Evolutionary conservation across 1,140 invertebrate genomes (phyloP).

Genomic region (Saccostrea glomerata): DNA sequence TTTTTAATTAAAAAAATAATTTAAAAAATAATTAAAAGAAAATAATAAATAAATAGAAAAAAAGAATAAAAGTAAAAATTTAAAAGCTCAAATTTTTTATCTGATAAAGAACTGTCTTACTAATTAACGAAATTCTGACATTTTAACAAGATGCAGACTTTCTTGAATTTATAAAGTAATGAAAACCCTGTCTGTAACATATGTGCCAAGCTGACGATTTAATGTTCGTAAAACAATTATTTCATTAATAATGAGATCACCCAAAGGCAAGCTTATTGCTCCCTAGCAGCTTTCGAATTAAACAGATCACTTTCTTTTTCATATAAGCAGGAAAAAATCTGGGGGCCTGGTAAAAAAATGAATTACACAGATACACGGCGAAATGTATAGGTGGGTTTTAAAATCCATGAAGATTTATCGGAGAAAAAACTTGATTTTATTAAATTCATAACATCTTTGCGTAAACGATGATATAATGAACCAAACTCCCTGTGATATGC

Average conservation of each 20-base stretch:
- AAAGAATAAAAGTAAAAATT: neutral
- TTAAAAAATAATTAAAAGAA: too few species aligned
- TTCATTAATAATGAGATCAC: slow-evolving; percentile 37
- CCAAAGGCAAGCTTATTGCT: neutral
- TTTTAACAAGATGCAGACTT: neutral
- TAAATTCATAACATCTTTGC: neutral
- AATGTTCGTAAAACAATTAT: slow-evolving; percentile 20
- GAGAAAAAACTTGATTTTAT: neutral
- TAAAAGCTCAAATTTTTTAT: neutral
- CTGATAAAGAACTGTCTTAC: neutral
- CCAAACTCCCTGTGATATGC: neutral
- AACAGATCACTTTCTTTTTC: slow-evolving; percentile 19
- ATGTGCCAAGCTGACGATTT: neutral
- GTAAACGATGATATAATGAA: neutral
- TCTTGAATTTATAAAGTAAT: slow-evolving; percentile 2
- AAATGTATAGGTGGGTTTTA: neutral
- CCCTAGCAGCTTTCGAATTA: neutral
- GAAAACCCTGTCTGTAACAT: neutral
- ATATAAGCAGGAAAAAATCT: neutral
- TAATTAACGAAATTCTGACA: neutral
- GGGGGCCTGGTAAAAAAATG: neutral
- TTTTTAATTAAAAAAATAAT: too few species aligned
- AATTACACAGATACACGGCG: neutral
- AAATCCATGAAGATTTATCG: neutral
- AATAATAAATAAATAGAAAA: neutral